A percentile compares a stretch with the other conserved stretches of the same genome.
Evolutionary conservation across 2,888 invertebrate species (phyloP).

Genomic region (Artemia sinica): DNA sequence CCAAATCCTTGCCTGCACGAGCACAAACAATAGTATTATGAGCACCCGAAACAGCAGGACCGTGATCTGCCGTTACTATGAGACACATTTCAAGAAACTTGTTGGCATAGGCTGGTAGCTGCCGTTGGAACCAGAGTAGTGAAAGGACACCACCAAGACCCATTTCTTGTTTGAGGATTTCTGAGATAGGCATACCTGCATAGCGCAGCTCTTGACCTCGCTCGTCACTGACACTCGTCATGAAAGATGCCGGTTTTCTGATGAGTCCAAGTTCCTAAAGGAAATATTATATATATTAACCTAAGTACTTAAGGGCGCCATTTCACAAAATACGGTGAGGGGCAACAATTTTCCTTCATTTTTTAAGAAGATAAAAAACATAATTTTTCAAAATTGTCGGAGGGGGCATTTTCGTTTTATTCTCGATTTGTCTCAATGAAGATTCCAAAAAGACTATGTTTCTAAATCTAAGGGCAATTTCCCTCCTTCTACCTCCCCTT

Average conservation of each 20-base stretch:
- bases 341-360: not conserved
- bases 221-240: constrained; percentile 98
- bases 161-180: constrained; percentile 76
- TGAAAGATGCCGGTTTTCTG: constrained; percentile 95
- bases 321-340: not conserved
- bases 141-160: constrained; percentile 96
- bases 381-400: not conserved
- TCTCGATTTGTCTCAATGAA: too few species aligned
- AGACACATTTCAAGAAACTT: constrained; percentile 98
- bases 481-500: too few species aligned
- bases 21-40: constrained; percentile 98
- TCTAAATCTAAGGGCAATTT: too few species aligned
- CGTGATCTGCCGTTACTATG: constrained; percentile 96
- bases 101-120: constrained; percentile 77
- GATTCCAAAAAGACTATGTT: too few species aligned
- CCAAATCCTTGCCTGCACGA: constrained; percentile 87
- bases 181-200: constrained; percentile 68
- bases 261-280: constrained; percentile 81
- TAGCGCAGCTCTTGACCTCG: constrained; percentile 90
- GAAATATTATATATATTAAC: constrained; percentile 22
- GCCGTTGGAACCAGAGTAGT: constrained; percentile 93
- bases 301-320: not conserved
- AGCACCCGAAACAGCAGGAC: constrained; percentile 94
- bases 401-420: too few species aligned
- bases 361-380: constrained; percentile 16